Evolutionary conservation across 1,140 invertebrate species (phyloP).

Genomic region (Pemphigus obesinymphae): DNA sequence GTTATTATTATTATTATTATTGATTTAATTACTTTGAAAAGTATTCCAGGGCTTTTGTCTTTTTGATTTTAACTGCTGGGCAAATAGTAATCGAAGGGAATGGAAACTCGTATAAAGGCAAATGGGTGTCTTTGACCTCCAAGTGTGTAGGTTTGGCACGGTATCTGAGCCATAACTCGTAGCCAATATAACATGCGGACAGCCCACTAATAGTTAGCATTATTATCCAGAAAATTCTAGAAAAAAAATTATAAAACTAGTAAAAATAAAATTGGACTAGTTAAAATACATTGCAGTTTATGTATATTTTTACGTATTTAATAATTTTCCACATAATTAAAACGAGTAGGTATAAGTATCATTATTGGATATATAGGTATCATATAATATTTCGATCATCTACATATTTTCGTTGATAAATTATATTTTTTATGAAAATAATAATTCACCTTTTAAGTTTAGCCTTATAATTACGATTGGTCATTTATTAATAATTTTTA

Average conservation of each 20-base stretch:
- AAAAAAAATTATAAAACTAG: neutral
- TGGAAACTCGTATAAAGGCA: conserved; percentile 47
- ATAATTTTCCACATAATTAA: too few species aligned
- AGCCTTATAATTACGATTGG: too few species aligned
- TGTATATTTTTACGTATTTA: too few species aligned
- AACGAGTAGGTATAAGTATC: too few species aligned
- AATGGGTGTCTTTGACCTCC: conserved; percentile 47
- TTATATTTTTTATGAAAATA: too few species aligned
- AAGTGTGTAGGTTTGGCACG: conserved; percentile 45
- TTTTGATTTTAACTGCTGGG: conserved; percentile 47
- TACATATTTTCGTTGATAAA: too few species aligned
- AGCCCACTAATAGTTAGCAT: conserved; percentile 43
- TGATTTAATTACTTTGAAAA: conserved; percentile 43
- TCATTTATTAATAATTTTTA: too few species aligned
- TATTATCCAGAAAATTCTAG: conserved; percentile 44
- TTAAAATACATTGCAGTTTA: neutral
- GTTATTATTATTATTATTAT: too few species aligned
- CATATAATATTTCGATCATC: too few species aligned
- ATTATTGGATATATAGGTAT: too few species aligned
- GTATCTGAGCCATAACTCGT: conserved; percentile 44
- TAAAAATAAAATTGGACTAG: neutral
- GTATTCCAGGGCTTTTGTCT: conserved; percentile 44
- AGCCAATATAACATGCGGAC: conserved; percentile 43
- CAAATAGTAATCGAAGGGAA: conserved; percentile 50
- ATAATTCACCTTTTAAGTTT: too few species aligned